A percentile compares a stretch with the other conserved stretches of the same genome.
Conservation (phyloP, 2,113 vertebrate species). For the Tiliqua scincoides region DNA sequence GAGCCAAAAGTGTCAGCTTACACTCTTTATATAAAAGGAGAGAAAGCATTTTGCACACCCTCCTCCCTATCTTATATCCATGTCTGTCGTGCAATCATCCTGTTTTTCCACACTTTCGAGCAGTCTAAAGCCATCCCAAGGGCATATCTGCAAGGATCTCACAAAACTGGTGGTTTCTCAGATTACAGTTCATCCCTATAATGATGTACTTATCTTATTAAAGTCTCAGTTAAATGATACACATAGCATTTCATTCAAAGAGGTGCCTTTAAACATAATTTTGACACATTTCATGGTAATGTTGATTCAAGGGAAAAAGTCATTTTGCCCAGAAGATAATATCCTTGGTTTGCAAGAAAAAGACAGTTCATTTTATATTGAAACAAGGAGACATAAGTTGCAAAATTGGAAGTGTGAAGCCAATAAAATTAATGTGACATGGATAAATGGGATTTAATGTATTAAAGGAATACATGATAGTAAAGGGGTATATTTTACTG, state of each 20-base stretch:
- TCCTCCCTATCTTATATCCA: slow-evolving; percentile 71
- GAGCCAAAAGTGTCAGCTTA: slow-evolving; percentile 77
- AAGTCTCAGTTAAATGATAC: slow-evolving; percentile 61
- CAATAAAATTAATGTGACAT: slow-evolving; percentile 13
- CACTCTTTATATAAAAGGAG: slow-evolving; percentile 72
- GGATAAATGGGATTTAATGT: slow-evolving; percentile 36
- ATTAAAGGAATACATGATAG: background rate
- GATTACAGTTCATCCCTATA: slow-evolving; percentile 61
- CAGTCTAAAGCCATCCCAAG: slow-evolving; percentile 67
- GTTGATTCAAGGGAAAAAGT: no score
- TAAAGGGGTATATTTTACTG: background rate
- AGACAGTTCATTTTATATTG: slow-evolving; percentile 57
- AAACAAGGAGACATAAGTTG: slow-evolving; percentile 59
- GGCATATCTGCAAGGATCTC: slow-evolving; percentile 73
- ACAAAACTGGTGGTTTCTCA: slow-evolving; percentile 65
- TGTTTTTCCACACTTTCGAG: slow-evolving; percentile 83
- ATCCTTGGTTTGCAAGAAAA: slow-evolving; percentile 61
- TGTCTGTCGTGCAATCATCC: slow-evolving; percentile 70
- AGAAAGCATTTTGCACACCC: slow-evolving; percentile 69
- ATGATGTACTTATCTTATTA: slow-evolving; percentile 63
- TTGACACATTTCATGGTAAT: no score
- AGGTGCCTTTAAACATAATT: slow-evolving; percentile 56
- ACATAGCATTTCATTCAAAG: slow-evolving; percentile 65
- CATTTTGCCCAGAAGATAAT: slow-evolving; percentile 50
- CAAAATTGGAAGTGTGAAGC: slow-evolving; percentile 56